Evolutionary conservation across 1,140 invertebrate species (phyloP).

Genomic region (Panagrolaimus sp.): DNA sequence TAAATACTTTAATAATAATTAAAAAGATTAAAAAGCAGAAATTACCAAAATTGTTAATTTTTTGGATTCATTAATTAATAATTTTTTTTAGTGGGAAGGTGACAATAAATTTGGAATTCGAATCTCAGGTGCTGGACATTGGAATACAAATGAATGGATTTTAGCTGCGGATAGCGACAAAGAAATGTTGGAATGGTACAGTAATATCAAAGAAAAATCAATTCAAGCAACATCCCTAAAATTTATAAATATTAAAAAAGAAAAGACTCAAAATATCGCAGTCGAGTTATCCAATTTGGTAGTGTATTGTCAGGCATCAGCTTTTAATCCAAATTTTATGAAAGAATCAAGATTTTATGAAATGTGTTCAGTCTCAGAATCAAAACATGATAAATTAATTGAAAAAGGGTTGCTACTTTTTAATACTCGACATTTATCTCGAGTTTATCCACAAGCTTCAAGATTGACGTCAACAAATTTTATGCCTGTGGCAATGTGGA

Average conservation of each 20-base stretch:
- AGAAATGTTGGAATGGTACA: conserved; percentile 52
- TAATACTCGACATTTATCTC: conserved; percentile 67
- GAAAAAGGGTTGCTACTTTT: conserved; percentile 49
- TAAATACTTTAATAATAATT: too few species aligned
- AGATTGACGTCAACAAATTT: conserved; percentile 94
- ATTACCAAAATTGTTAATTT: too few species aligned
- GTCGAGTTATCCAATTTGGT: conserved; percentile 56
- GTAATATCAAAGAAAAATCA: conserved; percentile 37
- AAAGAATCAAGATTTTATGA: conserved; percentile 50
- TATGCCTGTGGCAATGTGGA: conserved; percentile 89
- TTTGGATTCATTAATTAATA: too few species aligned
- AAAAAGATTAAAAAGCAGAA: too few species aligned
- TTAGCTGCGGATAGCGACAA: conserved; percentile 48
- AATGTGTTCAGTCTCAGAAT: conserved; percentile 59
- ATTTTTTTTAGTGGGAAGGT: conserved; percentile 15
- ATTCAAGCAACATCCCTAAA: conserved; percentile 48
- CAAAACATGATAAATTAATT: conserved; percentile 55
- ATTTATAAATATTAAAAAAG: conserved; percentile 43
- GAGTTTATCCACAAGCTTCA: conserved; percentile 84
- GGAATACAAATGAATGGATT: conserved; percentile 46
- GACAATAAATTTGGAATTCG: neutral
- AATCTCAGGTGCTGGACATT: conserved; percentile 31
- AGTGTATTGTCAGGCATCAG: conserved; percentile 56
- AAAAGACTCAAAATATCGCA: conserved; percentile 53
- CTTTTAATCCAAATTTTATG: conserved; percentile 54